Evolutionary conservation across 2,888 invertebrate species (phyloP), one percentile per base, ranked within the genome.

Genomic region (Catocala sponsa): DNA sequence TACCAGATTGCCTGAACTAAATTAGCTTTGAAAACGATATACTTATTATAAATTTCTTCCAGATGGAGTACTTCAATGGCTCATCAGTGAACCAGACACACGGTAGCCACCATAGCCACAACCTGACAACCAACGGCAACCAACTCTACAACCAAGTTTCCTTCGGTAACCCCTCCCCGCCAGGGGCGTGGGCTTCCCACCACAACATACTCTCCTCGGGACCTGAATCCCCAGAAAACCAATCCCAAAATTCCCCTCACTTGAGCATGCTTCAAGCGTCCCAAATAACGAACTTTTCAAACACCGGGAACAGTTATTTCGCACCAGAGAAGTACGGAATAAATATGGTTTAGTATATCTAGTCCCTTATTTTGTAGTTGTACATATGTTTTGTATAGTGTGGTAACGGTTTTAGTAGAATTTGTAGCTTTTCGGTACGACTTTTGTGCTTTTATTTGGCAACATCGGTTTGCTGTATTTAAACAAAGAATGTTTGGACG

Each of bases 21-120:
- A 25, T 25, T 25, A 25, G 25, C 25, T 4, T 25, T 25, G 5
- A 33, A 33, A 55, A 35, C 35, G 35, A 11, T 9, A 65, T 54
- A 62, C 63, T 65, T 70, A 69, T 49, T 4, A 11, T 2, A 0
- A 4, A 4, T 56, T 59, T n/a, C 10, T 86, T 82, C 0, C 90
- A 95, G 95, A 94, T 95, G 95, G 95, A 94, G 70, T 94, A 94
- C 76, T 94, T 94, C 85, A 94, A 94, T 86, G 95, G 94, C 0
- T 82, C 95, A 0, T 86, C 93, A 0, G 91, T 94, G 54, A 94
- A 94, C 84, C 94, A 94, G 59, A 78, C 89, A 2, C 94, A 94
- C 80, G 91, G 92, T 9, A 79, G 87, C 56, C 92, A 92, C 76
- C 90, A 94, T 82, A 80, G 89, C 49, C 93, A 94, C 86, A 92